Base-by-base conservation (phyloP, 2,113 vertebrate species). In the Seriola quinqueradiata region DNA sequence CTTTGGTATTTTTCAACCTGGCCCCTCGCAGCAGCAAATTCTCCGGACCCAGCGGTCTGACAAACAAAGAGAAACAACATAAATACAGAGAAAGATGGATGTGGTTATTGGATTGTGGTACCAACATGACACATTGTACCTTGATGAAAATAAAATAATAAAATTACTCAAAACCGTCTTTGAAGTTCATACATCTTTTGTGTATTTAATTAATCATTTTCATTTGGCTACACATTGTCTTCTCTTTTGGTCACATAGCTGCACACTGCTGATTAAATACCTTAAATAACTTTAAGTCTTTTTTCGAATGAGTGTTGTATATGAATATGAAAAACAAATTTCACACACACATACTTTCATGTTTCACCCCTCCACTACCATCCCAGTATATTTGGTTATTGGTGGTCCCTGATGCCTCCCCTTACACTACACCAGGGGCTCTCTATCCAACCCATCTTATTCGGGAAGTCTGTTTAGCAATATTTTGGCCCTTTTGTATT, bases 1-100 rank as follows among this genome's bases (percentile, higher is more conserved):
- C 97, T 96, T 96, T 99, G 92, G 98, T 97, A 93, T 99, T 99
- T 96, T 99, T 99, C 88, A 99, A 95, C 94, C 98, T 96, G 90
- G 98, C 98, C 91, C 98, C 98, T 88, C 98, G 96, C 91, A 99
- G 97, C 91, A 99, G 95, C 80, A 99, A 94, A 93, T 97, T 99
- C 94, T 99, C 98, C 79, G 97, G 97, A 60, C 97, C 98, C 82
- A 99, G 94, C 44, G 98, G 96, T 94, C 98, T 99, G 66, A 94
- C 77, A 44, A 63, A 54, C 21, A 78, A 79, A 84, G 11, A 78
- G 25, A 63, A 68, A 70, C 36, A 58, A 48, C 8, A 66, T 44
- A 54, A 87, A 61, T 32, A 67, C 14, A 82, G 14, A 67, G 17
- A 46, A 40, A 68, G 11, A 19, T 48, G 21, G 9, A 58, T 76